Percentiles rank a stretch among this genome's conserved stretches.
These are phyloP conservation scores for Drosophila ezoana DNA, from an alignment of 2,888 invertebrate genomes.

Conservation along the genomic window DNA sequence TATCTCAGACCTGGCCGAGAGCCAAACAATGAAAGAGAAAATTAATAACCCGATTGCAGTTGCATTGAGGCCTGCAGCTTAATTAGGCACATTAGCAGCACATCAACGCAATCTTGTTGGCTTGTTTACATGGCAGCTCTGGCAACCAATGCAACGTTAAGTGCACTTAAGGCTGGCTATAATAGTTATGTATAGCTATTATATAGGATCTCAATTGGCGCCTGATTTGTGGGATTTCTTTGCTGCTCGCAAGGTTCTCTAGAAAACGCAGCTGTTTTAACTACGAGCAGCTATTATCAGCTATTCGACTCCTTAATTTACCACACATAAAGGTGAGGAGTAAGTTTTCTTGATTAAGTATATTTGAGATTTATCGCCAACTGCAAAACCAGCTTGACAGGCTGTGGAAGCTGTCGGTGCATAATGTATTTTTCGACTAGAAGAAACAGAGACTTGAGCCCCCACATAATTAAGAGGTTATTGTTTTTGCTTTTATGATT, in stretches of 20 bases:
- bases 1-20: slow-evolving; percentile 37
- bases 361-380: not conserved
- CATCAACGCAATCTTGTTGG: slow-evolving; percentile 49
- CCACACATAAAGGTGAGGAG: slow-evolving; percentile 1
- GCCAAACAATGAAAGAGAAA: slow-evolving; percentile 76
- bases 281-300: slow-evolving; percentile 1
- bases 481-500: too few species aligned
- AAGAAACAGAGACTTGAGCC: not conserved
- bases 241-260: not conserved
- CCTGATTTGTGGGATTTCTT: slow-evolving; percentile 4
- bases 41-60: slow-evolving; percentile 70
- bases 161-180: slow-evolving; percentile 16
- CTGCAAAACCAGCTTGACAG: slow-evolving; percentile 6
- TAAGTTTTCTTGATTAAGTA: not conserved
- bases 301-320: slow-evolving; percentile 1
- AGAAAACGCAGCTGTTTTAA: not conserved
- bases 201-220: not conserved
- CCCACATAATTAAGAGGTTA: not conserved
- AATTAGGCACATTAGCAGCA: slow-evolving; percentile 74
- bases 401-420: not conserved
- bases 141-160: slow-evolving; percentile 12
- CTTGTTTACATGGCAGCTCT: not conserved
- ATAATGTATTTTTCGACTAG: not conserved
- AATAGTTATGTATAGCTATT: not conserved
- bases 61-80: slow-evolving; percentile 62